Evolutionary conservation across 2,797 vertebrate species (phyloP).

Genomic region (Trematomus bernacchii): DNA sequence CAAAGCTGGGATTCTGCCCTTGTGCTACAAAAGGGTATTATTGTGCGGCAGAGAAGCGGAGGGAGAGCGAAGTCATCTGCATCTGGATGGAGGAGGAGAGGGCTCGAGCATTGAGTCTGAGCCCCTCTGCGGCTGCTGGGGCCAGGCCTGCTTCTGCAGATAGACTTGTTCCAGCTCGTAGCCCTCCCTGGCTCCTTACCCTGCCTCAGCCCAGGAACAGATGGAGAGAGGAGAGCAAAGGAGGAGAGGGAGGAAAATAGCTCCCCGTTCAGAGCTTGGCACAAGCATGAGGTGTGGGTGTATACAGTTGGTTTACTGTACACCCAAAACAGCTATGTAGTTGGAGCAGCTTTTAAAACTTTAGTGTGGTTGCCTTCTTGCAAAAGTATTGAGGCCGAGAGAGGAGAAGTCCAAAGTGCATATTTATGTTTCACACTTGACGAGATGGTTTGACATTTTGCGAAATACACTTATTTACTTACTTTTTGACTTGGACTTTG

Average conservation of each 20-base stretch:
- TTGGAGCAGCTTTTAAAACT: conserved; percentile 61
- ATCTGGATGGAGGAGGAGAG: conserved; percentile 80
- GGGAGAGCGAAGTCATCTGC: conserved; percentile 81
- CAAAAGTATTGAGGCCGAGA: conserved; percentile 30
- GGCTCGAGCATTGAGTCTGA: conserved; percentile 76
- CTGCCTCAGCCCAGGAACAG: conserved; percentile 82
- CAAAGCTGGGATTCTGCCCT: conserved; percentile 86
- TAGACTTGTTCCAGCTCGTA: conserved; percentile 87
- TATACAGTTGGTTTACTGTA: conserved; percentile 78
- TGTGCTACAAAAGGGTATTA: conserved; percentile 84
- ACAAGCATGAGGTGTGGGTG: conserved; percentile 63
- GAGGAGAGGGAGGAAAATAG: conserved; percentile 74
- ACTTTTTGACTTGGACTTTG: background rate
- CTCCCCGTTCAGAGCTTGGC: conserved; percentile 75
- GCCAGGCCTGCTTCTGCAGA: conserved; percentile 85
- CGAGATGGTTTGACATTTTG: background rate
- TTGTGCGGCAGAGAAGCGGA: conserved; percentile 76
- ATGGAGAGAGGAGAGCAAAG: conserved; percentile 79
- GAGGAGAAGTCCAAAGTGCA: conserved; percentile 8
- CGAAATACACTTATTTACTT: background rate
- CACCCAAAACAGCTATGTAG: conserved; percentile 47
- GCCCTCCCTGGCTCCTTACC: conserved; percentile 81
- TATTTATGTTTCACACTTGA: conserved; percentile 9
- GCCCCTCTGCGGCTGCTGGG: conserved; percentile 79
- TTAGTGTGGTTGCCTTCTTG: conserved; percentile 36